Base-by-base conservation (phyloP, 2,888 invertebrate species). In the Nemotelus nigrinus region DNA sequence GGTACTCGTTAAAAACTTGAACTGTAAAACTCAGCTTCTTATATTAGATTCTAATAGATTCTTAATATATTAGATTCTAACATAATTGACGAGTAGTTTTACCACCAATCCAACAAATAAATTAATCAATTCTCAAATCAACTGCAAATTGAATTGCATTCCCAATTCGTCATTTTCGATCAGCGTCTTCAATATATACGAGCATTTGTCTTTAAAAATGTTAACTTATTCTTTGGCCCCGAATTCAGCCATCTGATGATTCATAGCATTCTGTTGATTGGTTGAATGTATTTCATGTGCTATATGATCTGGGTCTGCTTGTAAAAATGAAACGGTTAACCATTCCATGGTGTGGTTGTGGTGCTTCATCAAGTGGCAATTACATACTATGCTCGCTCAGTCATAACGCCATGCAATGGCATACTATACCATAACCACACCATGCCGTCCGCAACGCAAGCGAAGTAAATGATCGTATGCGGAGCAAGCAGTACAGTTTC, bases 391-490 rank as follows among this genome's bases (percentile, higher is more conserved):
- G 63, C 5, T 63, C 63, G 8, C 41, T 63, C 43, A 63, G 43
- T 63, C 63, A 63, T 63, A 43, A 63, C 63, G 63, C 39, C 63
- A 63, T 57, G 57, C 63, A 4, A 43, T 63, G n/a, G 10, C 39
- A 63, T 41, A 43, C 43, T 41, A 63, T 41, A 10, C 10, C 63
- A 63, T 8, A 4, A 5, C 7, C 39, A 63, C 41, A 41, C 63
- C 63, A 39, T 41, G 63, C 39, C 39, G 8, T 3, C 7, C 7
- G 25, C 58, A 25, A 25, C 25, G 25, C 25, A 25, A 25, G 25
- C 25, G 25, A 25, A 25, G 25, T 25, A 25, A 25, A 25, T 1
- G 25, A 25, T 25, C 25, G 25, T 25, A 1, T 1, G 0, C 25
- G 1, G 25, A 25, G 25, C 25, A 25, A 25, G 25, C 25, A 25